These are phyloP conservation scores for Eilema sororculum DNA, from an alignment of 2,888 invertebrate species.

Conservation along the genomic window DNA sequence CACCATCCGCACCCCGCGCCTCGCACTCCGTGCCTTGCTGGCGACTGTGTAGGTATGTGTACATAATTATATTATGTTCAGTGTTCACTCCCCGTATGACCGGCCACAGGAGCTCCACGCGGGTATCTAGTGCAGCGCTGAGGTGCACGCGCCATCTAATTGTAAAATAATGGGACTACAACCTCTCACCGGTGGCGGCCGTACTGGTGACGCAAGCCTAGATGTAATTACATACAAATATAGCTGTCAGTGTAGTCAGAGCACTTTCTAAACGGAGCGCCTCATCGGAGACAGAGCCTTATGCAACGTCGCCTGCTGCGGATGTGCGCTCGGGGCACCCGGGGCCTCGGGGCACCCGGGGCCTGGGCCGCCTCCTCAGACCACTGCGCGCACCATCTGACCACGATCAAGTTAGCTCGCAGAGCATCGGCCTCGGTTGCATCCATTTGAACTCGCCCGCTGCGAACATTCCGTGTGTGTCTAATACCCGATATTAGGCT, in stretches of 20 bases:
- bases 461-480: background rate
- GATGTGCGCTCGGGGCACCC: too few relatives aligned
- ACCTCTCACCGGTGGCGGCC: conserved; percentile 16
- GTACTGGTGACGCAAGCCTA: conserved; percentile 35
- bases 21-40: background rate
- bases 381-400: too few relatives aligned
- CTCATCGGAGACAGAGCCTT: conserved; percentile 36
- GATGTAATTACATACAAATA: conserved; percentile 40
- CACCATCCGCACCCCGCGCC: background rate
- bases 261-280: conserved; percentile 48
- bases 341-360: too few relatives aligned
- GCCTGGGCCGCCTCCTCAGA: too few relatives aligned
- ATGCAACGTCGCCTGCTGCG: conserved; percentile 15
- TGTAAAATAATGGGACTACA: conserved; percentile 3
- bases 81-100: background rate
- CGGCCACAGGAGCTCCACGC: background rate
- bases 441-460: background rate
- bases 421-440: background rate
- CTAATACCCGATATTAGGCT: too few relatives aligned
- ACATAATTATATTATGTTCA: background rate
- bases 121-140: background rate
- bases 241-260: conserved; percentile 29
- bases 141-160: background rate
- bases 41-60: too few relatives aligned
- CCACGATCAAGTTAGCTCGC: background rate